Conservation (phyloP, 2,113 vertebrate species). For the Lycaon pictus region DNA sequence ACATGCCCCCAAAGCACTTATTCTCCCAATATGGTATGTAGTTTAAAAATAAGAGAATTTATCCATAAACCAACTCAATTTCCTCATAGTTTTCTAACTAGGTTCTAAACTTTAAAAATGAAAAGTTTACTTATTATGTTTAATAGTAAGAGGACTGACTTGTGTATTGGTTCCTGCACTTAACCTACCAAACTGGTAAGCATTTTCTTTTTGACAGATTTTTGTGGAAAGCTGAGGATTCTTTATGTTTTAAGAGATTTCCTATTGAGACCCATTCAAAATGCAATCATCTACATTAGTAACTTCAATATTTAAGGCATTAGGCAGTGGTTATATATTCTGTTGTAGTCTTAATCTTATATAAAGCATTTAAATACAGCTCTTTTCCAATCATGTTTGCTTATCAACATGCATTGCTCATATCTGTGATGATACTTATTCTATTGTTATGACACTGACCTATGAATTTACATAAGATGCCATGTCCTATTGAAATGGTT, state of each 20-base stretch:
- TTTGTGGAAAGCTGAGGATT: constrained; percentile 14
- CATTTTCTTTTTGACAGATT: constrained; percentile 3
- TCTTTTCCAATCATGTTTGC: constrained; percentile 19
- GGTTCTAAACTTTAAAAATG: neutral
- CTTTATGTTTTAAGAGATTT: constrained; percentile 29
- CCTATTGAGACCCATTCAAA: neutral
- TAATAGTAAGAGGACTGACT: neutral
- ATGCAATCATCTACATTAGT: neutral
- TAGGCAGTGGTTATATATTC: neutral
- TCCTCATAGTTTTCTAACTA: neutral
- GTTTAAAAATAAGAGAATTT: constrained; percentile 8
- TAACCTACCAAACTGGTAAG: neutral
- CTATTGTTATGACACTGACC: neutral
- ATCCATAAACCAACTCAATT: neutral
- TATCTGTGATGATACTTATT: neutral
- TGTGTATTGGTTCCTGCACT: neutral
- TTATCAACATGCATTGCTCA: neutral
- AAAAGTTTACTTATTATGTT: neutral
- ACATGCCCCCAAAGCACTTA: neutral
- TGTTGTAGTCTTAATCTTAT: neutral
- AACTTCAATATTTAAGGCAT: neutral
- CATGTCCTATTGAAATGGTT: neutral
- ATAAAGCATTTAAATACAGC: neutral
- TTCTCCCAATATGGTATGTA: neutral
- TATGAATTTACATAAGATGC: neutral